Evolutionary conservation across 2,797 vertebrate species (phyloP).

Genomic region (Siniperca undulata): DNA sequence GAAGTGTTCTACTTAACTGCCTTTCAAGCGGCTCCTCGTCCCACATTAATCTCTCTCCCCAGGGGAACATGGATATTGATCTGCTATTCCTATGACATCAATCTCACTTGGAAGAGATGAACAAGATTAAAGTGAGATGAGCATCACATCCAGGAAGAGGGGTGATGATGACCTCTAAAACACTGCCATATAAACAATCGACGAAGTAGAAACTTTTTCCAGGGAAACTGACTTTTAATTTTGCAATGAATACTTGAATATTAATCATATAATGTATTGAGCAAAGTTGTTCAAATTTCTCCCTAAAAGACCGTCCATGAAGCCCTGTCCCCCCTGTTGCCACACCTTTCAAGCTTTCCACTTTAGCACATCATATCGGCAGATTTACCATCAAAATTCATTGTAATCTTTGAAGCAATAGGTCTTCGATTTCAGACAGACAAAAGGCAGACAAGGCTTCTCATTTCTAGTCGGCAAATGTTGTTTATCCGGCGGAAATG

Average conservation of each 20-base stretch:
- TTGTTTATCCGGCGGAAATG: too few relatives aligned
- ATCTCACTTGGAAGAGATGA: slow-evolving; percentile 67
- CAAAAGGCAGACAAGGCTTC: not conserved
- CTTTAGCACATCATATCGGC: not conserved
- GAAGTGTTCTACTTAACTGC: slow-evolving; percentile 70
- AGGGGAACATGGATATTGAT: slow-evolving; percentile 65
- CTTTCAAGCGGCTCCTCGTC: slow-evolving; percentile 63
- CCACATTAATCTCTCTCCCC: slow-evolving; percentile 71
- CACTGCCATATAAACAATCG: not conserved
- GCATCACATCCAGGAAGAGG: slow-evolving; percentile 45
- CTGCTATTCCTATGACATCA: slow-evolving; percentile 58
- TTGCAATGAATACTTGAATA: not conserved
- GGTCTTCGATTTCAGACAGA: not conserved
- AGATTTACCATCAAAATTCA: not conserved
- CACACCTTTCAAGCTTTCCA: not conserved
- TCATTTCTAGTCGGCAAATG: not conserved
- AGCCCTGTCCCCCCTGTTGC: not conserved
- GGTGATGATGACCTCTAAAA: slow-evolving; percentile 7
- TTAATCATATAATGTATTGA: too few relatives aligned
- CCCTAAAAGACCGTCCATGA: too few relatives aligned
- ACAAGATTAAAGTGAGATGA: slow-evolving; percentile 65
- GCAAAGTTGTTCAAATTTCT: not conserved
- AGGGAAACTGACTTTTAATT: not conserved
- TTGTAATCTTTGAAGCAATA: not conserved
- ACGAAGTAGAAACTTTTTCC: not conserved